Conservation (phyloP, 2,797 vertebrate species). For the Oryzias dopingdopingensis region DNA sequence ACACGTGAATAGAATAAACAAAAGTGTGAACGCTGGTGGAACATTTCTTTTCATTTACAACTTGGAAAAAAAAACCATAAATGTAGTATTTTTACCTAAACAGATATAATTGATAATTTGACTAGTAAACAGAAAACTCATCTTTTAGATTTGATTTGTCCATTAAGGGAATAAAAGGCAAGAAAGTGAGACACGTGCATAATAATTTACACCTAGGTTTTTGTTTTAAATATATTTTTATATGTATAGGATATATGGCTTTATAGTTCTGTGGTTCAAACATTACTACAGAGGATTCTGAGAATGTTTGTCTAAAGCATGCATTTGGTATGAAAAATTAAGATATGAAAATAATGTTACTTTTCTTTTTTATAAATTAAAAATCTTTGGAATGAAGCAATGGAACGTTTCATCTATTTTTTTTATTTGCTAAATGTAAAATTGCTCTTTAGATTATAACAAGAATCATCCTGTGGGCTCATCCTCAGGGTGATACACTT, state of each 20-base stretch:
- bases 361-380: constrained; percentile 5
- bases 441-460: background rate
- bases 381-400: constrained; percentile 46
- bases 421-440: background rate
- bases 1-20: no score
- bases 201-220: constrained; percentile 3
- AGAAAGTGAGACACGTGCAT: background rate
- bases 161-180: constrained; percentile 23
- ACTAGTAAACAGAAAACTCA: constrained; percentile 7
- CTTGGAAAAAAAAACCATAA: background rate
- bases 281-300: constrained; percentile 19
- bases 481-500: background rate
- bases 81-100: constrained; percentile 3
- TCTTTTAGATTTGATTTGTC: constrained; percentile 14
- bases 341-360: constrained; percentile 49
- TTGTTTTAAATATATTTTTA: constrained; percentile 25
- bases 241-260: constrained; percentile 56
- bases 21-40: constrained; percentile 19
- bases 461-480: background rate
- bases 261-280: constrained; percentile 46
- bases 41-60: constrained; percentile 9
- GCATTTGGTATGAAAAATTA: constrained; percentile 44
- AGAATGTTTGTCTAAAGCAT: constrained; percentile 46
- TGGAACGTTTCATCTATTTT: background rate
- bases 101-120: constrained; percentile 5